Percentiles rank a stretch among this genome's conserved stretches.
Conservation (phyloP, 2,113 vertebrate genomes). For the Indicator maculatus region DNA sequence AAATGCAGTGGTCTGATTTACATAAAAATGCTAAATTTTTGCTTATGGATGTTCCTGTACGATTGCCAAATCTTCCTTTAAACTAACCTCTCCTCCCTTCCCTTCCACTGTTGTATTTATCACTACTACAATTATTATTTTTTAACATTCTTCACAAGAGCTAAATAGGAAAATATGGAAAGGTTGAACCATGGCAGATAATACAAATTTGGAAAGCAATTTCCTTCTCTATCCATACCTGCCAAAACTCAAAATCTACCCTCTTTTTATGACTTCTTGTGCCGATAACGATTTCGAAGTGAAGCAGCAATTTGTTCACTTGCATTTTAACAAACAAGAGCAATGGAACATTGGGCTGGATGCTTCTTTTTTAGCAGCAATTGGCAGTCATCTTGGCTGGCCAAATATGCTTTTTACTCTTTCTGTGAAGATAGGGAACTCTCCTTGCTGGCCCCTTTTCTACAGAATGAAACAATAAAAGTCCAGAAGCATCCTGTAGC, state of each 20-base stretch:
- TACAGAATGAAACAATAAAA: neutral
- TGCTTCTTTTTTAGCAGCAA: neutral
- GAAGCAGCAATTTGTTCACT: neutral
- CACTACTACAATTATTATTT: neutral
- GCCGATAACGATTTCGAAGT: neutral
- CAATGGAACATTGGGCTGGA: neutral
- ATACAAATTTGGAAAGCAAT: neutral
- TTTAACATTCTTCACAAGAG: slow-evolving; percentile 24
- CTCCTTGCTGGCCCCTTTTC: neutral
- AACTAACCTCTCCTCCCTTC: neutral
- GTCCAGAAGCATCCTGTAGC: neutral
- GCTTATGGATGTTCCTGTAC: neutral
- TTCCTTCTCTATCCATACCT: neutral
- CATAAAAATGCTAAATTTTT: neutral
- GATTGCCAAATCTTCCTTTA: slow-evolving; percentile 2
- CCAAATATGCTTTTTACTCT: neutral
- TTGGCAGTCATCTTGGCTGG: neutral
- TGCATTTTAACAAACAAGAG: neutral
- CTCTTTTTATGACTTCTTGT: neutral
- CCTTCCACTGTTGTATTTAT: neutral
- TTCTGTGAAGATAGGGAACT: neutral
- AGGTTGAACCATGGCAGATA: neutral
- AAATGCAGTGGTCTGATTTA: neutral
- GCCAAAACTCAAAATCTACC: neutral
- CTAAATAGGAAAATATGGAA: neutral